phyloP scores from a whole-genome alignment of 2,888 invertebrate genomes.

The Tetramorium bicarinatum region DNA sequence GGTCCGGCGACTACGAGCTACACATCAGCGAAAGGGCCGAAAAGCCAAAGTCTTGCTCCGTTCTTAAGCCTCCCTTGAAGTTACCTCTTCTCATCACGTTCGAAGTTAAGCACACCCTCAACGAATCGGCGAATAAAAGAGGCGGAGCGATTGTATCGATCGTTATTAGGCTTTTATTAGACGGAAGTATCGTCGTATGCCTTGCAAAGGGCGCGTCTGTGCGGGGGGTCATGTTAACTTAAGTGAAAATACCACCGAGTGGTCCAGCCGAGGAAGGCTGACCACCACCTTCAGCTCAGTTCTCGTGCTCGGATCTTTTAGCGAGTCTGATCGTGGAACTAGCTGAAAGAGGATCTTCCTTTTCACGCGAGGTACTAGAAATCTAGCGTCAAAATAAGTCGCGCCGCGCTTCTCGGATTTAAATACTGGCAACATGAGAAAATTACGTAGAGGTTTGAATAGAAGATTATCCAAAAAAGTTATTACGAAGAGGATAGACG shows the following conservation, averaged over 20 bases:
- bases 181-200: conserved; percentile 77
- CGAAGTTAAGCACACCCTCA: conserved; percentile 35
- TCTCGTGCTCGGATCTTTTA: conserved; percentile 67
- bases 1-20: background rate
- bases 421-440: background rate
- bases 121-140: conserved; percentile 51
- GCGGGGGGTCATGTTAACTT: conserved; percentile 83
- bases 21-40: background rate
- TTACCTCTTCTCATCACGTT: background rate
- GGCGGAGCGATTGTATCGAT: conserved; percentile 78
- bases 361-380: background rate
- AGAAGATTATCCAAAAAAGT: background rate
- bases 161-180: conserved; percentile 84
- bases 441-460: background rate
- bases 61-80: conserved; percentile 11
- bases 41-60: background rate
- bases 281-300: conserved; percentile 69
- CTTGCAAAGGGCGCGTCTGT: conserved; percentile 73
- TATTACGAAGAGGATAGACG: background rate
- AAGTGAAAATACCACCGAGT: conserved; percentile 84
- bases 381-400: conserved; percentile 5
- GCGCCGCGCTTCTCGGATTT: background rate
- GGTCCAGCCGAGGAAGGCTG: conserved; percentile 75
- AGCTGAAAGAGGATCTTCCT: conserved; percentile 45
- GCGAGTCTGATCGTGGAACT: conserved; percentile 69